These are phyloP conservation scores for Dermolepida albohirtum DNA, from an alignment of 2,888 invertebrate genomes.

Conservation along the genomic window DNA sequence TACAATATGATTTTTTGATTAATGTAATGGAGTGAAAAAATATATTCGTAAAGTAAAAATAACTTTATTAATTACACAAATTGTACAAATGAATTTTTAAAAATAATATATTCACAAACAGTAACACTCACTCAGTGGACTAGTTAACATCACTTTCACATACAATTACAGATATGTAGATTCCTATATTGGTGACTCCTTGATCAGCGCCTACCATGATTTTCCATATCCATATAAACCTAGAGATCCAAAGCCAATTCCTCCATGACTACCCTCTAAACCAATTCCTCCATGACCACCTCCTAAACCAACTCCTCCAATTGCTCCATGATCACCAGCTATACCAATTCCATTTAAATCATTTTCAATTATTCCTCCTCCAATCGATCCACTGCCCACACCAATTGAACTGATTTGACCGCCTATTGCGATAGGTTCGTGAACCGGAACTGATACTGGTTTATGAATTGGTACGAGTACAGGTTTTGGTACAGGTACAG, in stretches of 20 bases:
- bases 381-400: slow-evolving; percentile 35
- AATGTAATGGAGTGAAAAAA: too few relatives aligned
- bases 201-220: slow-evolving; percentile 14
- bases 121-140: too few relatives aligned
- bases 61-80: too few relatives aligned
- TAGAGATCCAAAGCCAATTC: slow-evolving; percentile 42
- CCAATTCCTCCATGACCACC: slow-evolving; percentile 43
- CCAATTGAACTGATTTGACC: slow-evolving; percentile 43
- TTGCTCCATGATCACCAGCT: slow-evolving; percentile 34
- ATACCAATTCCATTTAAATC: slow-evolving; percentile 28
- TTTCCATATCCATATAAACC: slow-evolving; percentile 5
- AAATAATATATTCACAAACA: too few relatives aligned
- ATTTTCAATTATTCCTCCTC: slow-evolving; percentile 37
- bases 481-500: slow-evolving; percentile 63
- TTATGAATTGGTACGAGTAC: slow-evolving; percentile 64
- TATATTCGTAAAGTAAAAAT: too few relatives aligned
- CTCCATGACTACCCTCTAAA: slow-evolving; percentile 40
- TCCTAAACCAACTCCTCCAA: background rate
- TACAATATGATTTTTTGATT: too few relatives aligned
- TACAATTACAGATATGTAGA: background rate
- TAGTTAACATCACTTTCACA: too few relatives aligned
- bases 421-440: slow-evolving; percentile 51
- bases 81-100: too few relatives aligned
- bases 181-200: too few relatives aligned
- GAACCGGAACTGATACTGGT: slow-evolving; percentile 63